Evolutionary conservation across 1,140 invertebrate genomes (phyloP).

Genomic region (Danaus plexippus): DNA sequence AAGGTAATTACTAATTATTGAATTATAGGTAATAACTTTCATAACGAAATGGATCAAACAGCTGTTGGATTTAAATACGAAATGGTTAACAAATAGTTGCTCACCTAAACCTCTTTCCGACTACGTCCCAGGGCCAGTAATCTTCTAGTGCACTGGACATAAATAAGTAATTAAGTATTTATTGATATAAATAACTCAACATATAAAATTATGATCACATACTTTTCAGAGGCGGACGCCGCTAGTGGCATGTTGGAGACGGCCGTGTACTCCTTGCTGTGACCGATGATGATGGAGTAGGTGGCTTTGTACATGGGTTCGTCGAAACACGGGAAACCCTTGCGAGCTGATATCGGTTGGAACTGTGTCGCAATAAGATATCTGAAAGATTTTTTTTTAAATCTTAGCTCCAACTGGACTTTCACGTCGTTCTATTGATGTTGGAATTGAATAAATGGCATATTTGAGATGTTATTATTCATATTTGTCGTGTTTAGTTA

Average conservation of each 20-base stretch:
- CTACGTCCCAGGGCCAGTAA: conserved; percentile 37
- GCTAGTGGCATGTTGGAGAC: conserved; percentile 88
- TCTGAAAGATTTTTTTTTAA: conserved; percentile 58
- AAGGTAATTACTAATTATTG: too few relatives aligned
- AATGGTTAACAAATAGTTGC: conserved; percentile 9
- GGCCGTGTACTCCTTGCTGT: conserved; percentile 75
- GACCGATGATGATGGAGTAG: conserved; percentile 82
- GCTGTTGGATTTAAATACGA: not conserved
- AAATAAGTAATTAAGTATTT: conserved; percentile 38
- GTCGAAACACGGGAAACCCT: conserved; percentile 96
- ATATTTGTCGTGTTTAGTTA: too few relatives aligned
- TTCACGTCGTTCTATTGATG: too few relatives aligned
- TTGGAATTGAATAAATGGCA: conserved; percentile 6
- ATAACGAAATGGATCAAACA: too few relatives aligned
- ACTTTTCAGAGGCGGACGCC: conserved; percentile 44
- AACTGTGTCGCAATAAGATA: conserved; percentile 91
- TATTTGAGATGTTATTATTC: not conserved
- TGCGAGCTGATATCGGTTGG: conserved; percentile 87
- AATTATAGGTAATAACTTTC: too few relatives aligned
- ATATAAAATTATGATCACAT: too few relatives aligned
- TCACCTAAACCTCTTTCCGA: conserved; percentile 44
- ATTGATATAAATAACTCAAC: conserved; percentile 31
- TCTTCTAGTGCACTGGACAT: conserved; percentile 42
- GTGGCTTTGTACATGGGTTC: conserved; percentile 92
- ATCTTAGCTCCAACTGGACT: too few relatives aligned